Percentiles rank a stretch among this genome's conserved stretches.
Conservation (phyloP, 2,113 vertebrate genomes). For the Girardinichthys multiradiatus region DNA sequence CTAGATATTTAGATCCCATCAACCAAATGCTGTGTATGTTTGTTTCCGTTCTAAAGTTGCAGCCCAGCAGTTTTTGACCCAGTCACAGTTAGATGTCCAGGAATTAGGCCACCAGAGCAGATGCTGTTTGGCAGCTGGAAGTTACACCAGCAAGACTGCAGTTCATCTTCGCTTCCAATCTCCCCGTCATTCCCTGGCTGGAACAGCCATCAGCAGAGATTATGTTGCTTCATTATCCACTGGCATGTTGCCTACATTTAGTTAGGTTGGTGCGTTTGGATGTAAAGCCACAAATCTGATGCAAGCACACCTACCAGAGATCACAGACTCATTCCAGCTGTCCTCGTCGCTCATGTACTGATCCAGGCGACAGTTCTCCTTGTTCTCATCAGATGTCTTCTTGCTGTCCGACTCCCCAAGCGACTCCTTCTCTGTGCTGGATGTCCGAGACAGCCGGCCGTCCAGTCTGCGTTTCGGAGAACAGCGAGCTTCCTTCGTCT, state of each 20-base stretch:
- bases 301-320: conserved; percentile 86
- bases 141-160: conserved; percentile 7
- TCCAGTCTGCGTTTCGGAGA: conserved; percentile 90
- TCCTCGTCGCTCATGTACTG: conserved; percentile 89
- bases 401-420: conserved; percentile 80
- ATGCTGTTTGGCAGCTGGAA: conserved; percentile 58
- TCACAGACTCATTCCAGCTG: conserved; percentile 90
- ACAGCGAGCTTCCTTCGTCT: conserved; percentile 85
- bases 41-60: not conserved
- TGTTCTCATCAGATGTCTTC: conserved; percentile 92
- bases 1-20: not conserved
- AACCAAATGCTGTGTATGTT: not conserved
- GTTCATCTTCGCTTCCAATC: conserved; percentile 26
- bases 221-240: conserved; percentile 1
- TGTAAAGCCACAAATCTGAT: not conserved
- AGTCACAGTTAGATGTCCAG: not conserved
- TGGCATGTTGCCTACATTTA: conserved; percentile 9
- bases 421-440: conserved; percentile 84
- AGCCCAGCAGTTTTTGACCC: not conserved
- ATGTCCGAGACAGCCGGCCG: conserved; percentile 83
- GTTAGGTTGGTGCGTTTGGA: too few species aligned
- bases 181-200: conserved; percentile 7
- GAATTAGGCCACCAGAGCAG: conserved; percentile 70
- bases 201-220: conserved; percentile 53
- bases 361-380: conserved; percentile 91